A percentile compares a stretch with the other conserved stretches of the same genome.
These are phyloP conservation scores for Nothoprocta pentlandii DNA, from an alignment of 2,113 vertebrate genomes.

Conservation along the genomic window DNA sequence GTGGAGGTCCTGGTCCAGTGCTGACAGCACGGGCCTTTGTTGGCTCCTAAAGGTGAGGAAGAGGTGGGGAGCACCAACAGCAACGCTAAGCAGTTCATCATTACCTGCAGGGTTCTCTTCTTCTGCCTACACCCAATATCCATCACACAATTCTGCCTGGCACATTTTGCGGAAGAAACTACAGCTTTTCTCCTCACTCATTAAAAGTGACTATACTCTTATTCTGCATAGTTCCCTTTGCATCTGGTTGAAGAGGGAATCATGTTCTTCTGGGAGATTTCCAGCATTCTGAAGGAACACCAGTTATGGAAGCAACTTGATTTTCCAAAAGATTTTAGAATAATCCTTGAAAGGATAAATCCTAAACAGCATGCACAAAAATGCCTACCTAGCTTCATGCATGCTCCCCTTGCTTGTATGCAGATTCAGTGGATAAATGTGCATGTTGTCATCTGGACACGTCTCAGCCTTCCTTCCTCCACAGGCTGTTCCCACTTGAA, in stretches of 20 bases:
- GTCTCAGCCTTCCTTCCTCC: not conserved
- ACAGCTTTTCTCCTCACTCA: not conserved
- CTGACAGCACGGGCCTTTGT: not conserved
- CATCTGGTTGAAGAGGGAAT: not conserved
- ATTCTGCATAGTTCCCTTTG: not conserved
- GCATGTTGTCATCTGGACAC: not conserved
- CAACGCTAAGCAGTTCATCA: not conserved
- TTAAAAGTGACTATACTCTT: not conserved
- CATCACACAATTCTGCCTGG: rapidly evolving
- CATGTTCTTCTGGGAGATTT: not conserved
- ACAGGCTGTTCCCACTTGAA: not conserved
- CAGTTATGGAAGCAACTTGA: not conserved
- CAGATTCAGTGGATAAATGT: not conserved
- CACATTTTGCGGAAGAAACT: not conserved
- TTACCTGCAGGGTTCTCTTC: not conserved
- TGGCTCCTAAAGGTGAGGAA: not conserved
- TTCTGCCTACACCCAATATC: not conserved
- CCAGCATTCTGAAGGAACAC: not conserved
- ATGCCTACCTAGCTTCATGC: rapidly evolving
- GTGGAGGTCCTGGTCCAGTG: not conserved
- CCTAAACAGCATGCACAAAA: rapidly evolving
- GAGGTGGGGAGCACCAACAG: not conserved
- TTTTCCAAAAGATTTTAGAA: not conserved
- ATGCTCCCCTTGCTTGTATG: rapidly evolving
- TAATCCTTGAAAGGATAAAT: not conserved